These are phyloP conservation scores for Psittacula derbiana DNA, from an alignment of 2,797 vertebrate species.

Conservation along the genomic window DNA sequence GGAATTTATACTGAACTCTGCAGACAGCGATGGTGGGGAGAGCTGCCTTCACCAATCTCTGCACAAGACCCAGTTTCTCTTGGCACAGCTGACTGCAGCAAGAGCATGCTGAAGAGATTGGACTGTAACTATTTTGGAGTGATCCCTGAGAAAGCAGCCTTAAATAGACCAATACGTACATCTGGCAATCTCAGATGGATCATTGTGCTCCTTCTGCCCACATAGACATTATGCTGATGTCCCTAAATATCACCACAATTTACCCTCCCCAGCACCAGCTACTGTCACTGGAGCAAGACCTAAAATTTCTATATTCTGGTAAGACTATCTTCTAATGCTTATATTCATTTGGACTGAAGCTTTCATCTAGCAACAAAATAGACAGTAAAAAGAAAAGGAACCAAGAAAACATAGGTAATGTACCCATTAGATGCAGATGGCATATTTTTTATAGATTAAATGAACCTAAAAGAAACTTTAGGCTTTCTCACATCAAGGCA, in stretches of 20 bases:
- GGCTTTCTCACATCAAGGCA: background rate
- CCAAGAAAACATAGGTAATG: background rate
- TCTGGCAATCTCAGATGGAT: conserved; percentile 43
- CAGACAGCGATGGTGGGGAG: background rate
- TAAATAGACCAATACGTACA: conserved; percentile 44
- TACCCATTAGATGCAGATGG: background rate
- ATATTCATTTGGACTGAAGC: background rate
- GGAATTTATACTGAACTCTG: background rate
- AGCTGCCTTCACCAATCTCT: background rate
- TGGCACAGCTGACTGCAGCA: conserved; percentile 4
- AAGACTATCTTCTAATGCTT: background rate
- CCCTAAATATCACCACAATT: conserved; percentile 14
- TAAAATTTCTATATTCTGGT: background rate
- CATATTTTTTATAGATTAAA: background rate
- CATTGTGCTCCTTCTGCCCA: conserved; percentile 1
- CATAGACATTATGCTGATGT: background rate
- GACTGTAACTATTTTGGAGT: conserved; percentile 43
- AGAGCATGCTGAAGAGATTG: background rate
- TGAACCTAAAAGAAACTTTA: background rate
- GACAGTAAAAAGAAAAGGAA: background rate
- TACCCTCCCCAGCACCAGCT: background rate
- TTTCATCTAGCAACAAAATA: background rate
- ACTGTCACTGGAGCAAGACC: background rate
- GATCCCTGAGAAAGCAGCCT: conserved; percentile 41
- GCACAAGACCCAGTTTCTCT: conserved; percentile 37